phyloP scores from a whole-genome alignment of 2,797 vertebrate species.

The Poeciliopsis infans region DNA sequence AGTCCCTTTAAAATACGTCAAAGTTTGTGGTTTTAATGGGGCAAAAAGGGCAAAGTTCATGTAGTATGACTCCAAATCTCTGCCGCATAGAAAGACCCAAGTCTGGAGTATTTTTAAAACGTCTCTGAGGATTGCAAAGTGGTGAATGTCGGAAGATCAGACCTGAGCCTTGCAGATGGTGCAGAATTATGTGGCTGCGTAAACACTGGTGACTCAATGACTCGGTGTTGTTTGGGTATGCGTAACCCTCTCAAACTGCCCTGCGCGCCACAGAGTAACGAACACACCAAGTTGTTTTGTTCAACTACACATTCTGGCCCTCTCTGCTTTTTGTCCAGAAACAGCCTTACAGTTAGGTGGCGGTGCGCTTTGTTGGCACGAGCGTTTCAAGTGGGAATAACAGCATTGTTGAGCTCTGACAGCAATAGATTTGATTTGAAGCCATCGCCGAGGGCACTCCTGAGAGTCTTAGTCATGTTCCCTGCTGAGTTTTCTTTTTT shows the following conservation, averaged over 20 bases:
- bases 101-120: neutral
- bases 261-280: conserved; percentile 61
- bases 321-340: conserved; percentile 38
- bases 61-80: conserved; percentile 33
- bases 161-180: conserved; percentile 79
- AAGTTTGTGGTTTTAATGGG: neutral
- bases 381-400: conserved; percentile 56
- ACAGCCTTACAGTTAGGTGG: conserved; percentile 44
- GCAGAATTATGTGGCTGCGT: conserved; percentile 75
- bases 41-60: neutral
- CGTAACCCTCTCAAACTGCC: conserved; percentile 69
- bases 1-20: neutral
- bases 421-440: conserved; percentile 43
- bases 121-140: conserved; percentile 19
- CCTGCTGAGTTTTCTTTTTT: conserved; percentile 44
- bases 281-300: conserved; percentile 66
- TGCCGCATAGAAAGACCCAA: conserved; percentile 45
- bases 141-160: conserved; percentile 56
- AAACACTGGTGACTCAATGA: conserved; percentile 79
- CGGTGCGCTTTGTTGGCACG: conserved; percentile 55
- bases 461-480: conserved; percentile 64
- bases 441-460: conserved; percentile 62
- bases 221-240: conserved; percentile 80
- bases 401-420: conserved; percentile 52
- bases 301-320: conserved; percentile 32